Base-by-base conservation (phyloP, 2,888 invertebrate genomes). In the Lithodes maja region DNA sequence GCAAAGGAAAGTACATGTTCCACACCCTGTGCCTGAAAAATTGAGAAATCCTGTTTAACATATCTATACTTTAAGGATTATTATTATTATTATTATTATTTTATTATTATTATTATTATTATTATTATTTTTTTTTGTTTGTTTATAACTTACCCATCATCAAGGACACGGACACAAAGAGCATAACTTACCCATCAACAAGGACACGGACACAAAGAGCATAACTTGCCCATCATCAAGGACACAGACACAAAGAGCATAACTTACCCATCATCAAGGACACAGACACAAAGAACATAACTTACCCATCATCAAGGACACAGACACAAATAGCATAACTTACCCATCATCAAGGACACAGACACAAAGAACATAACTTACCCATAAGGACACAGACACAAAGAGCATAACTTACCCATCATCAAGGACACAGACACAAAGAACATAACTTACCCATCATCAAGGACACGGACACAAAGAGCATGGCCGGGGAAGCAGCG, bases 101-200 rank as follows among this genome's bases (percentile, higher is more conserved):
- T 50, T 79, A 75, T 75, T n/a, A 52, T 52, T 79, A 79, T 79
- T 54, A 54, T 54, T 81, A 81, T 81, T 54, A 54, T 54, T 81
- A 81, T 81, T 54, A 54, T 15, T 81, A 81, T 81, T n/a, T 81
- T n/a, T 81, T 55, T 81, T 55, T n/a, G 55, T 53, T 55, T 17
- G 55, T 54, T n/a, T 75, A 75, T 75, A 75, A n/a, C 7, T 33
- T 12, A 7, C 61, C 61, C 61, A 61, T 5, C 5, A 12, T 7
- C 7, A 12, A 7, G 61, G 12, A 12, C 7, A 61, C 7, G 0
- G 61, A 5, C 61, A 5, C 61, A 33, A 33, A 33, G 33, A 33
- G 33, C 33, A 33, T 33, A 33, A 33, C 33, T 33, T 33, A 33
- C 33, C 33, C 33, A 33, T 33, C 33, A 33, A 33, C 33, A 33